Evolutionary conservation across 2,797 vertebrate genomes (phyloP), one percentile per base, ranked within the genome.

Genomic region (Hapalemur alaotrensis): DNA sequence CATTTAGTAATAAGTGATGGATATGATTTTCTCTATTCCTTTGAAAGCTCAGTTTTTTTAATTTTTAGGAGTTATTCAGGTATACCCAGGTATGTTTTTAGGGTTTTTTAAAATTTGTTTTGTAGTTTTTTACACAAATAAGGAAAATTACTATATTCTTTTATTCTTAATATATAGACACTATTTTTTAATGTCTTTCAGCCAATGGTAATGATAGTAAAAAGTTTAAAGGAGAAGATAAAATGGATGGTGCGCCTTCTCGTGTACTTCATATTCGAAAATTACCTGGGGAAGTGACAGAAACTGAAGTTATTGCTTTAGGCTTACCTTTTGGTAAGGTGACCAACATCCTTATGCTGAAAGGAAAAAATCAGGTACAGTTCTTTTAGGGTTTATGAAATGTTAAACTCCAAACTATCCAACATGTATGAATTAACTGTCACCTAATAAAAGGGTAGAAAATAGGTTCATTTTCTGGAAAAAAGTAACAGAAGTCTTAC

Each of bases 221-320:
- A 98, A 99, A 99, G 98, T 99, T 99, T 95, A 99, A 99, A 98
- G 98, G 99, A 97, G 99, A 99, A 95, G 99, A 99, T 98, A 99
- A 99, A 98, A 99, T 99, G 98, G 99, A 99, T 97, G 99, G 99
- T 76, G 98, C 99, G 7, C 99, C 99, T 35, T 99, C 99, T 72
- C 99, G 99, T 81, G 99, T 99, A 92, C 99, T 99, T 88, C 99
- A 99, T 99, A 99, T 99, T 98, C 98, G 99, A 97, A 99, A 99
- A 97, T 99, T 99, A 94, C 99, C 99, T 93, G 99, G 99, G 73
- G 99, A 99, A 98, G 99, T 99, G 80, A 99, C 99, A 4, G 99
- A 99, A 97, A 99, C 99, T 0, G 99, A 99, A 98, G 99, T 99
- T 98, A 99, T 99, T 96, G 99, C 99, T 96, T 99, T 99, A 86